These are phyloP conservation scores for Pyrocoelia pectoralis DNA, from an alignment of 2,888 invertebrate genomes.

Conservation along the genomic window DNA sequence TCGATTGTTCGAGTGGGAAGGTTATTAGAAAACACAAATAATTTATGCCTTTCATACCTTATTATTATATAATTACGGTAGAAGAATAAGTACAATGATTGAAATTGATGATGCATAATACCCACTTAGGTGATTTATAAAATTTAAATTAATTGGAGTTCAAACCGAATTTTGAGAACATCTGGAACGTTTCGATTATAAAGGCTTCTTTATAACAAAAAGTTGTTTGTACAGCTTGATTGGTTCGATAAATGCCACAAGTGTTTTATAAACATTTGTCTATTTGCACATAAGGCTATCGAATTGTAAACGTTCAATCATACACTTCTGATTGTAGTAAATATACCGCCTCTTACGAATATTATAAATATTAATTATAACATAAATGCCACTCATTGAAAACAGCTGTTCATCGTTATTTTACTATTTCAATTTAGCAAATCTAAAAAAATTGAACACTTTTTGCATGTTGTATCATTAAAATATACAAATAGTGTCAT, in stretches of 20 bases:
- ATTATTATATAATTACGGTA: too few relatives aligned
- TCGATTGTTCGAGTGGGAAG: background rate
- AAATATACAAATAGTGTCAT: too few relatives aligned
- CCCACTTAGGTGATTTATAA: too few relatives aligned
- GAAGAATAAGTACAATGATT: too few relatives aligned
- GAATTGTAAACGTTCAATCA: conserved; percentile 34
- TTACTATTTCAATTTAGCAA: too few relatives aligned
- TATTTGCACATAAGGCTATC: conserved; percentile 16
- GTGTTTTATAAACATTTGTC: conserved; percentile 35
- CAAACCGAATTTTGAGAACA: conserved; percentile 5
- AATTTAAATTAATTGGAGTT: too few relatives aligned
- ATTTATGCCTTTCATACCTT: background rate
- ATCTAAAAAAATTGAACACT: too few relatives aligned
- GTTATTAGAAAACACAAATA: background rate
- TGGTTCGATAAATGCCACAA: conserved; percentile 32
- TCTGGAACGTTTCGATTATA: conserved; percentile 28
- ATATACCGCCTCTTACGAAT: background rate
- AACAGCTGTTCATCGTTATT: too few relatives aligned
- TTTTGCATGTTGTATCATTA: too few relatives aligned
- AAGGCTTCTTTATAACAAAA: conserved; percentile 31
- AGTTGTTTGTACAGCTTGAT: conserved; percentile 34
- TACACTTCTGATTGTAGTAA: conserved; percentile 2
- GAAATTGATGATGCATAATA: too few relatives aligned
- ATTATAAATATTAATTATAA: background rate
- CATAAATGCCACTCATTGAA: too few relatives aligned